Percentiles rank a stretch among this genome's conserved stretches.
Evolutionary conservation across 2,888 invertebrate species (phyloP).

Genomic region (Lymantria dispar): DNA sequence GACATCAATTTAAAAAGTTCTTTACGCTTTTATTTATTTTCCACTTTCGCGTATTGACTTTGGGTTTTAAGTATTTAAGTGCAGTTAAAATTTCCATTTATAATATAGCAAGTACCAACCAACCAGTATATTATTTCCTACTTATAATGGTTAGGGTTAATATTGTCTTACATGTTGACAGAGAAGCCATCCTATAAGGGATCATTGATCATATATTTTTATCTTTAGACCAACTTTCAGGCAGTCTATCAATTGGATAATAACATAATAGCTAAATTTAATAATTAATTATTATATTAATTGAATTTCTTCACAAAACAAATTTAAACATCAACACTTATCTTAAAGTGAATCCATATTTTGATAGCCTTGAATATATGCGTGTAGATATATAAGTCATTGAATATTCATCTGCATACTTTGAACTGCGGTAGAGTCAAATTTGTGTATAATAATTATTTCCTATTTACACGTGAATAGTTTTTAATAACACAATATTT

Average conservation of each 20-base stretch:
- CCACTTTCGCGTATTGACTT: background rate
- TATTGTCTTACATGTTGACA: too few species aligned
- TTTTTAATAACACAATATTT: background rate
- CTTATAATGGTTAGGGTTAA: too few species aligned
- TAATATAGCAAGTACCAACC: too few species aligned
- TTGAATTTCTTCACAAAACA: too few species aligned
- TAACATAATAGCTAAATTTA: too few species aligned
- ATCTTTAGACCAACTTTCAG: too few species aligned
- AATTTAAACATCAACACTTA: too few species aligned
- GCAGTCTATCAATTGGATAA: too few species aligned
- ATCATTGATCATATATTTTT: too few species aligned
- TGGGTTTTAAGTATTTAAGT: background rate
- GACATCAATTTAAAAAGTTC: slow-evolving; percentile 15
- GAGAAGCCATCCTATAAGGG: too few species aligned
- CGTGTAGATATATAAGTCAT: slow-evolving; percentile 12
- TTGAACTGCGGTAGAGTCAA: slow-evolving; percentile 11
- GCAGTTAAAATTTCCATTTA: background rate
- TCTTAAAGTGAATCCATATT: slow-evolving; percentile 16
- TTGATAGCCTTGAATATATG: slow-evolving; percentile 30
- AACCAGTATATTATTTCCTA: too few species aligned
- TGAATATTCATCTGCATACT: slow-evolving; percentile 24
- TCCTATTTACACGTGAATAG: slow-evolving; percentile 3
- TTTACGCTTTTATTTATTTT: background rate
- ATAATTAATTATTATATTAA: too few species aligned
- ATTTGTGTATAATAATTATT: slow-evolving; percentile 3